Evolutionary conservation across 2,888 invertebrate species (phyloP), one percentile per base, ranked within the genome.

Genomic region (Yponomeuta malinellus): DNA sequence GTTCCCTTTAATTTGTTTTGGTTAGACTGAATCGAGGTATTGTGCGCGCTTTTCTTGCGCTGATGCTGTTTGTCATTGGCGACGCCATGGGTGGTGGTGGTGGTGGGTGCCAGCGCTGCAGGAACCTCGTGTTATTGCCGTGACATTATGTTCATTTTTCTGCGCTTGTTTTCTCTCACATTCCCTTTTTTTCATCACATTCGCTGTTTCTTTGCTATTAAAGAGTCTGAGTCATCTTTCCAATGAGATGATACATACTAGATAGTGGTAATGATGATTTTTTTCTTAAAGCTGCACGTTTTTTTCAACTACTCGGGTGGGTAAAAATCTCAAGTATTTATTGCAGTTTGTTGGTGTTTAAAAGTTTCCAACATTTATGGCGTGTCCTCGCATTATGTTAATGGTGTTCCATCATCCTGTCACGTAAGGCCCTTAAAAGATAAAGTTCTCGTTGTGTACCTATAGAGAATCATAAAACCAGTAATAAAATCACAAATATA

Each of bases 1-100:
- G 70, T 65, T 9, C 48, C 23, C 75, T 79, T 81, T 90, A 91
- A 91, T 91, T 89, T 91, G 91, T 91, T 90, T 91, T 91, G 91
- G 90, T 91, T 88, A 80, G 78, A 80, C 81, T 79, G 52, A 68
- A 70, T 67, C 15, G 68, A 0, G 52, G 31, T 69, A 48, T 69
- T 69, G 69, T 69, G 10, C 12, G 69, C 10, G 59, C 31, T 29
- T 52, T 69, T 69, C 69, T 69, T 69, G 29, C 29, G 31, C 33
- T 69, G 69, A 69, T 69, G 48, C 48, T 69, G 69, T 69, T 69
- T 69, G 10, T 52, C 52, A 52, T 69, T 63, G 52, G 63, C 59
- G 52, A 69, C 48, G 23, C 69, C 29, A 52, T 69, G 63, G 69
- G 69, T 69, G 68, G 68, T 33, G 68, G 23, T 23, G 68, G 43